Evolutionary conservation across 2,113 vertebrate species (phyloP).

Genomic region (Sinocyclocheilus grahami): DNA sequence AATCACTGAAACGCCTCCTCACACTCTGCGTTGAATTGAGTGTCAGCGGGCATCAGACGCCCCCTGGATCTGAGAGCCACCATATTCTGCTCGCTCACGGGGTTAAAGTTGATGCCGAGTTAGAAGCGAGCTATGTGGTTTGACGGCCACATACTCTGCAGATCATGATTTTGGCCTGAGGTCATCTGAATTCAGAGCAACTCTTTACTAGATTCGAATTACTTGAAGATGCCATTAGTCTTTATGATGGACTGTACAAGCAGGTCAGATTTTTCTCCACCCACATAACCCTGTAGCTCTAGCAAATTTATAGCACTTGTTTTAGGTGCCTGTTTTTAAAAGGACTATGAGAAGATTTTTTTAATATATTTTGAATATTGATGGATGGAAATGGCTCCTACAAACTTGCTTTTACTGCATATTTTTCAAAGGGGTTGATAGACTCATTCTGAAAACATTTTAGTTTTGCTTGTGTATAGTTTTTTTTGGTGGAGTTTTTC

Average conservation of each 20-base stretch:
- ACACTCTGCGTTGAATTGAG: not conserved
- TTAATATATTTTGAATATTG: conserved; percentile 64
- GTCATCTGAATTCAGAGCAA: not conserved
- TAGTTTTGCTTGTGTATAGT: not conserved
- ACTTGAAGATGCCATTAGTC: conserved; percentile 35
- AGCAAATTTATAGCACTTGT: conserved; percentile 72
- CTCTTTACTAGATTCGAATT: not conserved
- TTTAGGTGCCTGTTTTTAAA: conserved; percentile 74
- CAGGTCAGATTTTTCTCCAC: conserved; percentile 5
- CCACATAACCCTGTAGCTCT: conserved; percentile 21
- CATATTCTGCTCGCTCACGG: conserved; percentile 8
- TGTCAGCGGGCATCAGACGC: not conserved
- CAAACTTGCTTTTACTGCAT: conserved; percentile 12
- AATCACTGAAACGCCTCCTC: not conserved
- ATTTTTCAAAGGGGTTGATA: conserved; percentile 52
- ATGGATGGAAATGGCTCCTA: conserved; percentile 16
- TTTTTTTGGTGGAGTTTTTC: not conserved
- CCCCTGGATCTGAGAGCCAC: not conserved
- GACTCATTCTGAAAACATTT: conserved; percentile 56
- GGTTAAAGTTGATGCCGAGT: not conserved
- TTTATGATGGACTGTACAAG: not conserved
- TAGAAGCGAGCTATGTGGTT: not conserved
- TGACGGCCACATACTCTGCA: too few relatives aligned
- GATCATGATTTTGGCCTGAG: not conserved
- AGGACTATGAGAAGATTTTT: conserved; percentile 67